Conservation (phyloP, 2,113 vertebrate species). For the Elaphurus davidianus region DNA sequence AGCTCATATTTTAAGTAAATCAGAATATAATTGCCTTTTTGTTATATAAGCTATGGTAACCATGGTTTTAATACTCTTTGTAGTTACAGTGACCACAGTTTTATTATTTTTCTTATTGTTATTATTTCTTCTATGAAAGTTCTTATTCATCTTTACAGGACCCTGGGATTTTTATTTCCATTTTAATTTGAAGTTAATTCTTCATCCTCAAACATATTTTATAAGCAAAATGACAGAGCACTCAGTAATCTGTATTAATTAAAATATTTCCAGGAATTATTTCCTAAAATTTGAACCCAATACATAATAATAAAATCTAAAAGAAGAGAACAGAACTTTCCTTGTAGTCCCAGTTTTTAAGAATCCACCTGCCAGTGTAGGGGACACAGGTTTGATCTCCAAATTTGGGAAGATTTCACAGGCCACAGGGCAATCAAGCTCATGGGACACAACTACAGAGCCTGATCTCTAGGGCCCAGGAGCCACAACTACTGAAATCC, state of each 20-base stretch:
- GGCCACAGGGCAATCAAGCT: fast-evolving
- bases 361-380: not conserved
- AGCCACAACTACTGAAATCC: not conserved
- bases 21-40: not conserved
- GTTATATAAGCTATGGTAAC: not conserved
- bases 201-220: not conserved
- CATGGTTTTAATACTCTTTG: not conserved
- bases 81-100: not conserved
- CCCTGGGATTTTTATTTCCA: not conserved
- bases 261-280: not conserved
- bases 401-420: not conserved
- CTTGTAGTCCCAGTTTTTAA: not conserved
- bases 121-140: not conserved
- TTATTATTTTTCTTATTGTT: not conserved
- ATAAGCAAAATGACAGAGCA: not conserved
- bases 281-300: not conserved
- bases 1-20: constrained; percentile 18
- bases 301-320: not conserved
- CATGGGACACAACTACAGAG: not conserved
- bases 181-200: not conserved
- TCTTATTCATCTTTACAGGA: not conserved
- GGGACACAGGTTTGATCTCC: not conserved
- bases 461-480: not conserved
- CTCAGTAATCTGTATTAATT: not conserved
- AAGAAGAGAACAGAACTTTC: not conserved